These are phyloP conservation scores for Drosophila mimetica DNA, from an alignment of 2,888 invertebrate species.

Conservation along the genomic window DNA sequence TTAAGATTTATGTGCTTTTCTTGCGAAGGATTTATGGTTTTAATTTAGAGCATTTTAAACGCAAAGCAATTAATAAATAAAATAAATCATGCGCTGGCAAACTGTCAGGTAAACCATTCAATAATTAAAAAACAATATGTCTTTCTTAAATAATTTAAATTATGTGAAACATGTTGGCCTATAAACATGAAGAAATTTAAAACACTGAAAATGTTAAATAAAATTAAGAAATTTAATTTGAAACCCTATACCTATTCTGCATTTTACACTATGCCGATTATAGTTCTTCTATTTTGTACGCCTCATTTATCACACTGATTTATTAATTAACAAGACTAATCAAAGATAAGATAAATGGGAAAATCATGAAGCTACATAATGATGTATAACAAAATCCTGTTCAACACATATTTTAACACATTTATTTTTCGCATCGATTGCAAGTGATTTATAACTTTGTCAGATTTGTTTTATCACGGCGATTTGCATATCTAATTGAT, in stretches of 20 bases:
- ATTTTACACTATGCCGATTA: background rate
- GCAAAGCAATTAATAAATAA: background rate
- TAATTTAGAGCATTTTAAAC: background rate
- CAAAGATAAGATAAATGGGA: conserved; percentile 16
- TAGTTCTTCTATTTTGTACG: background rate
- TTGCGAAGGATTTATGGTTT: background rate
- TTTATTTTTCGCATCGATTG: conserved; percentile 5
- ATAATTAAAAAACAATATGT: background rate
- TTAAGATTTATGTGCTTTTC: background rate
- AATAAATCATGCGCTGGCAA: background rate
- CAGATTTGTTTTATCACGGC: conserved; percentile 20
- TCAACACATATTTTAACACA: conserved; percentile 4
- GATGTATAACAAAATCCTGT: conserved; percentile 10
- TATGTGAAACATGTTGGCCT: background rate
- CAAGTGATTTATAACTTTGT: conserved; percentile 21
- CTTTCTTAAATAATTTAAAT: too few relatives aligned
- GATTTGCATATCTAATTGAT: conserved; percentile 53
- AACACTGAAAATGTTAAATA: background rate
- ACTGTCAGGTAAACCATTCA: background rate
- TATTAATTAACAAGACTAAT: conserved; percentile 6
- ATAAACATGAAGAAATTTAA: background rate
- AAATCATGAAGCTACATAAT: conserved; percentile 8
- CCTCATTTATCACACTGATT: conserved; percentile 8
- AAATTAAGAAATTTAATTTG: background rate
- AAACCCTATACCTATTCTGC: background rate